Conservation (phyloP, 2,888 invertebrate genomes). For the Aporophyla nigra region DNA sequence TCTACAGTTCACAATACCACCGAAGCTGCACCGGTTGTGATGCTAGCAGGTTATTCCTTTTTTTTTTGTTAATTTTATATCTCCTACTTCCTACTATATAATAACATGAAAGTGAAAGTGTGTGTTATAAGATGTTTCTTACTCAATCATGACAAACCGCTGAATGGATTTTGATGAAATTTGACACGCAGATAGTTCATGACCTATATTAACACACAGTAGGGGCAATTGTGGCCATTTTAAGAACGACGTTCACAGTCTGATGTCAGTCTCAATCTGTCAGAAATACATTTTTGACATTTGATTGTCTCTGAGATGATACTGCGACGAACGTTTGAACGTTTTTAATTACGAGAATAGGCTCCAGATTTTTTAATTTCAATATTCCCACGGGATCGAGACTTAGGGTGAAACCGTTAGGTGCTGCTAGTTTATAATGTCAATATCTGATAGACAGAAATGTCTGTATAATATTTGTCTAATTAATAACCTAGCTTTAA, state of each 20-base stretch:
- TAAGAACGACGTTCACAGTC: no score
- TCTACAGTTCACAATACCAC: conserved; percentile 63
- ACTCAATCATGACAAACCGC: not conserved
- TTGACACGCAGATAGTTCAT: not conserved
- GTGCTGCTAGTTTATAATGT: not conserved
- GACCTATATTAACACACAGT: not conserved
- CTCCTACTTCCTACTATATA: not conserved
- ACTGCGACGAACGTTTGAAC: no score
- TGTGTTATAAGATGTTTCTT: not conserved
- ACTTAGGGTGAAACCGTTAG: no score
- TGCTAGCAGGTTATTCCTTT: conserved; percentile 58
- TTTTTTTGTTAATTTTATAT: conserved; percentile 27
- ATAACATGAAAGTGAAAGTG: not conserved
- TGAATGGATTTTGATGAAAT: not conserved
- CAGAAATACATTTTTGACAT: no score
- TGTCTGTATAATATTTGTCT: not conserved
- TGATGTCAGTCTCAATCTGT: no score
- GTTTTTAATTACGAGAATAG: no score
- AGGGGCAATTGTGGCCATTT: no score
- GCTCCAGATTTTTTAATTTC: not conserved
- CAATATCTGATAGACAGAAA: not conserved
- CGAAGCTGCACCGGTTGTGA: conserved; percentile 55
- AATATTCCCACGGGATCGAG: not conserved
- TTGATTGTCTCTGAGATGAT: no score
- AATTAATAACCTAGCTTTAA: not conserved